phyloP scores from a whole-genome alignment of 2,797 vertebrate species.

The Loris lydekkerianus region DNA sequence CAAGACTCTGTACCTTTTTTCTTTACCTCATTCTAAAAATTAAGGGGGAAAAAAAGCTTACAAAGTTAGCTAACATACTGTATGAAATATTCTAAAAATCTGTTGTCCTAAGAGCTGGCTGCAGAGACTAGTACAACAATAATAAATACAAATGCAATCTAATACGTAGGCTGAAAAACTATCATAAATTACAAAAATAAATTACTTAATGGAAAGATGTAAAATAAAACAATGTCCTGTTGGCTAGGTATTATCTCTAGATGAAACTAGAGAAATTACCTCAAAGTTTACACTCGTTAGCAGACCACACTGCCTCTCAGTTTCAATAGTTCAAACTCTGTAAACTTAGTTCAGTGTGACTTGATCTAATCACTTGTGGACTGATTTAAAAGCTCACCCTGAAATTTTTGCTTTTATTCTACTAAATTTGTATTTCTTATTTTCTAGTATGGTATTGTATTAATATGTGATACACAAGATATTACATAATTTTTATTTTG shows the following conservation, averaged over 20 bases:
- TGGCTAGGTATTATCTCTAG: not conserved
- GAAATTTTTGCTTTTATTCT: not conserved
- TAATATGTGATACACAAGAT: not conserved
- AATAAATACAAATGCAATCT: not conserved
- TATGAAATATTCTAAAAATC: not conserved
- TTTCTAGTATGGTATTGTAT: not conserved
- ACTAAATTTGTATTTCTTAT: not conserved
- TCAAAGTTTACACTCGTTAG: not conserved
- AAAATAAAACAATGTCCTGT: not conserved
- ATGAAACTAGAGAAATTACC: not conserved
- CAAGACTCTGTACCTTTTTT: not conserved
- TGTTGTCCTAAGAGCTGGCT: not conserved
- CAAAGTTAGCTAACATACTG: not conserved
- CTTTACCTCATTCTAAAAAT: not conserved
- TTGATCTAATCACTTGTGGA: not conserved
- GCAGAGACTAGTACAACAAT: not conserved
- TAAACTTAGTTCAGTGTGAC: not conserved
- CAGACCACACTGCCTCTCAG: not conserved
- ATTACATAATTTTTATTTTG: not conserved
- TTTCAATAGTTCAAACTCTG: accelerated
- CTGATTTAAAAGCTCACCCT: not conserved
- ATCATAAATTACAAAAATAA: not conserved
- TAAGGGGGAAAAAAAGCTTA: not conserved
- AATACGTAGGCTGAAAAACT: not conserved
- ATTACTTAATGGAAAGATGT: not conserved